Evolutionary conservation across 1,140 invertebrate genomes (phyloP).

Genomic region (Eciton burchellii): DNA sequence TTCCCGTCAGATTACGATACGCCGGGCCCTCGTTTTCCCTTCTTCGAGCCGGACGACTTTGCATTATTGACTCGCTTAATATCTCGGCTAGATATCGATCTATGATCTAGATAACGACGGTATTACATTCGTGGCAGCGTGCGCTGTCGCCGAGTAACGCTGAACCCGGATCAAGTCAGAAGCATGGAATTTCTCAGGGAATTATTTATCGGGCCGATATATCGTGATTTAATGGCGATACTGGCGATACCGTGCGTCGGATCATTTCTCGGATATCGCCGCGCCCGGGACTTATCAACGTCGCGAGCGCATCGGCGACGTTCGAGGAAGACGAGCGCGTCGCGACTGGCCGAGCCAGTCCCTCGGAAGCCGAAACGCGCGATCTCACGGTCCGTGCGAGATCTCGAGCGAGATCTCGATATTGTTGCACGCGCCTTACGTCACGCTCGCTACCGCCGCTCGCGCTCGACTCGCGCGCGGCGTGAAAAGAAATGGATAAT

Average conservation of each 20-base stretch:
- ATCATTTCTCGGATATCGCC: conserved; percentile 1
- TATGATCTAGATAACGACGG: not conserved
- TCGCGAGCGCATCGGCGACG: not conserved
- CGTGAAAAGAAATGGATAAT: conserved; percentile 2
- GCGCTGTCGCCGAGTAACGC: not conserved
- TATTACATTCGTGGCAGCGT: not conserved
- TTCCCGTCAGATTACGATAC: not conserved
- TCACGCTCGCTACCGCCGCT: too few relatives aligned
- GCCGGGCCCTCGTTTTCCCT: not conserved
- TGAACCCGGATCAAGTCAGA: not conserved
- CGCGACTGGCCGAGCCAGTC: not conserved
- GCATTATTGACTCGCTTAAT: not conserved
- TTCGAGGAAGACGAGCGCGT: conserved; percentile 19
- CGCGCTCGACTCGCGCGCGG: too few relatives aligned
- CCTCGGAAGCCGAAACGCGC: not conserved
- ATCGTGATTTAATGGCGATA: not conserved
- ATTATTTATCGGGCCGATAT: conserved; percentile 14
- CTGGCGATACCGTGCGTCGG: not conserved
- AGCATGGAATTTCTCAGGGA: not conserved
- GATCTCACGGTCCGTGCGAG: too few relatives aligned
- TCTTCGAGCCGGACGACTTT: not conserved
- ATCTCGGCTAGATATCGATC: conserved; percentile 9
- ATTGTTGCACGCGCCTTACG: conserved; percentile 14
- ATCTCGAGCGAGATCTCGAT: conserved; percentile 6
- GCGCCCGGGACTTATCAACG: not conserved